Percentiles rank a stretch among this genome's conserved stretches.
Conservation (phyloP, 2,888 invertebrate species). For the Drosophila aldrichi region DNA sequence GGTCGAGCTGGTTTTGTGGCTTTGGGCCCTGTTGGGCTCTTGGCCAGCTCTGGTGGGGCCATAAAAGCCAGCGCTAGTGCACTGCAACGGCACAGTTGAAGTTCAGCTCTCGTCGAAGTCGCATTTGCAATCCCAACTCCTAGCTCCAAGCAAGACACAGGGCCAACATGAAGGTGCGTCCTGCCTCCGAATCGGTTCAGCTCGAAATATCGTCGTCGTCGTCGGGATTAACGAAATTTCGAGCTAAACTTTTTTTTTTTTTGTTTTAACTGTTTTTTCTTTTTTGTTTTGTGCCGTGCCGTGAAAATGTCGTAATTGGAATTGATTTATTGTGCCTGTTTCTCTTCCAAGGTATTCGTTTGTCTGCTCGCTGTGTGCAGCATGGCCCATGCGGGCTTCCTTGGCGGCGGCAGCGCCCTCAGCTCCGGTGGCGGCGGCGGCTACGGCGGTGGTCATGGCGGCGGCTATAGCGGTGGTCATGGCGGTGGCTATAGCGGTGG, state of each 20-base stretch:
- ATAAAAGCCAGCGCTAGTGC: conserved; percentile 57
- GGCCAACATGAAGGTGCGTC: conserved; percentile 72
- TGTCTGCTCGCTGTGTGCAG: conserved; percentile 74
- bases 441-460: conserved; percentile 42
- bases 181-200: neutral
- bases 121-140: conserved; percentile 30
- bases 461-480: conserved; percentile 34
- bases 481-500: conserved; percentile 29
- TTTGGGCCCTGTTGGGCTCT: neutral
- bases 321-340: conserved; percentile 19
- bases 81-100: conserved; percentile 65
- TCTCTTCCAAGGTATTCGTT: conserved; percentile 67
- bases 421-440: conserved; percentile 60
- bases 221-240: conserved; percentile 48
- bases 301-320: conserved; percentile 20
- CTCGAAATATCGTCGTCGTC: conserved; percentile 37
- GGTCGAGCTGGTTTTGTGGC: conserved; percentile 5
- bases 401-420: conserved; percentile 59
- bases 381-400: conserved; percentile 71
- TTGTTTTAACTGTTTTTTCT: conserved; percentile 14
- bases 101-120: conserved; percentile 61
- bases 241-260: conserved; percentile 15
- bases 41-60: neutral
- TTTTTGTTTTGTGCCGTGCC: conserved; percentile 21
- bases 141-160: conserved; percentile 25